These are phyloP conservation scores for Nebria ingens DNA, from an alignment of 1,140 invertebrate species.

Conservation along the genomic window DNA sequence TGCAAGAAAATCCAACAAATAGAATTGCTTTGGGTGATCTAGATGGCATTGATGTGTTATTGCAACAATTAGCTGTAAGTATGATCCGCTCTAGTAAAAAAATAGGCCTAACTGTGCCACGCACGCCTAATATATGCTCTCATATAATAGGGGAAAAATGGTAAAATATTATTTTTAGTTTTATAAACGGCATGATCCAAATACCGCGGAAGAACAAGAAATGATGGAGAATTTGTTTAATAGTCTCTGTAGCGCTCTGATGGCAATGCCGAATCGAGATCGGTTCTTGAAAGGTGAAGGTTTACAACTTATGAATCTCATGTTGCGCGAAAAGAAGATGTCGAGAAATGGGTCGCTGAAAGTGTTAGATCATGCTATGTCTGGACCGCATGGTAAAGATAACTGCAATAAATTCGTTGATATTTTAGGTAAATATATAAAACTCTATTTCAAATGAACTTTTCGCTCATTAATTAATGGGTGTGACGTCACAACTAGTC, in stretches of 20 bases:
- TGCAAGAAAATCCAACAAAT: slow-evolving; percentile 83
- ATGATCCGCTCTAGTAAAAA: slow-evolving; percentile 11
- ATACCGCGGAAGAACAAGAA: slow-evolving; percentile 85
- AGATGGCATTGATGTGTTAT: slow-evolving; percentile 92
- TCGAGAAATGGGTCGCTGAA: slow-evolving; percentile 94
- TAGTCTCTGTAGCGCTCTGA: slow-evolving; percentile 84
- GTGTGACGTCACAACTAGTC: too few relatives aligned
- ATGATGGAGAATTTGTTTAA: slow-evolving; percentile 99
- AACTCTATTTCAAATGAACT: too few relatives aligned
- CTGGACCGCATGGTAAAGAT: slow-evolving; percentile 81
- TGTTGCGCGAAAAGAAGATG: slow-evolving; percentile 96
- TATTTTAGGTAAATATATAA: too few relatives aligned
- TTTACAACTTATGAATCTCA: slow-evolving; percentile 91
- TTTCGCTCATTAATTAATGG: too few relatives aligned
- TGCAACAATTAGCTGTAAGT: slow-evolving; percentile 88
- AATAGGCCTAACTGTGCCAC: too few relatives aligned
- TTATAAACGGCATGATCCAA: slow-evolving; percentile 92
- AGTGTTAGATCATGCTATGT: slow-evolving; percentile 92
- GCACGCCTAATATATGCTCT: too few relatives aligned
- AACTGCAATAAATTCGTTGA: slow-evolving; percentile 99
- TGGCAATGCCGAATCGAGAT: slow-evolving; percentile 79
- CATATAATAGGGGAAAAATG: slow-evolving; percentile 10
- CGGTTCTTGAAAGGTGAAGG: slow-evolving; percentile 91
- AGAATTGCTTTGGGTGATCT: slow-evolving; percentile 75
- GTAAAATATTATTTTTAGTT: slow-evolving; percentile 41